Evolutionary conservation across 2,113 vertebrate genomes (phyloP).

Genomic region (Nyctibius bracteatus): DNA sequence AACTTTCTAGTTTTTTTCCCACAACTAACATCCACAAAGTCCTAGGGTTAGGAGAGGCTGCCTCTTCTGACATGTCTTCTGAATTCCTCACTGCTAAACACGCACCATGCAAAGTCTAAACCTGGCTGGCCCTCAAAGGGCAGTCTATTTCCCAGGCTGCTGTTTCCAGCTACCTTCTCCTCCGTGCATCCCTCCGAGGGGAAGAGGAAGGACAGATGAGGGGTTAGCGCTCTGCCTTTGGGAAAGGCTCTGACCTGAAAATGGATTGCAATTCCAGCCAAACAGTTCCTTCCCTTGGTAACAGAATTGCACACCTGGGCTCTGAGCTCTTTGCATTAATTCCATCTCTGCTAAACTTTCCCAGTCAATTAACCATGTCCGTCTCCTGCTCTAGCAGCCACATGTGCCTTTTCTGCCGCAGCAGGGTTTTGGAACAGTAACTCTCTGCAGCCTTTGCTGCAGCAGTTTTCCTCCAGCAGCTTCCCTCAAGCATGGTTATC

Average conservation of each 20-base stretch:
- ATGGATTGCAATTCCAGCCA: constrained; percentile 43
- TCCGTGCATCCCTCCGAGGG: neutral
- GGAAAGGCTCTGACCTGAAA: constrained; percentile 57
- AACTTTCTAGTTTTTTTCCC: constrained; percentile 52
- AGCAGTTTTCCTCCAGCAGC: constrained; percentile 14
- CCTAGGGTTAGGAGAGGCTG: constrained; percentile 19
- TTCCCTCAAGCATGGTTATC: constrained; percentile 47
- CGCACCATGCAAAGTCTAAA: constrained; percentile 42
- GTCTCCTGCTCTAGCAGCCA: constrained; percentile 46
- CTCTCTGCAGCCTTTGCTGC: constrained; percentile 38
- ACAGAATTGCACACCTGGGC: constrained; percentile 30
- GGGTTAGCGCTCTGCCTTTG: constrained; percentile 12
- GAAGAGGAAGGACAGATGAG: neutral
- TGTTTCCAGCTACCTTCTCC: constrained; percentile 17
- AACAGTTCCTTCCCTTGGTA: constrained; percentile 31
- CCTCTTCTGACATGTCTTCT: constrained; percentile 33
- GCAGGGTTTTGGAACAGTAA: constrained; percentile 20
- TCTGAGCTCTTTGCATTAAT: constrained; percentile 59
- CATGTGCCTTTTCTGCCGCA: constrained; percentile 25
- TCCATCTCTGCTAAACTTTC: constrained; percentile 61
- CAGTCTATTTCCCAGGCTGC: constrained; percentile 47
- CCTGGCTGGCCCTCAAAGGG: constrained; percentile 17
- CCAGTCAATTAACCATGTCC: constrained; percentile 61
- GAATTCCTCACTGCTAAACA: constrained; percentile 64
- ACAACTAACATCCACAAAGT: constrained; percentile 41